Evolutionary conservation across 2,113 vertebrate species (phyloP), one percentile per base, ranked within the genome.

Genomic region (Argyrosomus japonicus): DNA sequence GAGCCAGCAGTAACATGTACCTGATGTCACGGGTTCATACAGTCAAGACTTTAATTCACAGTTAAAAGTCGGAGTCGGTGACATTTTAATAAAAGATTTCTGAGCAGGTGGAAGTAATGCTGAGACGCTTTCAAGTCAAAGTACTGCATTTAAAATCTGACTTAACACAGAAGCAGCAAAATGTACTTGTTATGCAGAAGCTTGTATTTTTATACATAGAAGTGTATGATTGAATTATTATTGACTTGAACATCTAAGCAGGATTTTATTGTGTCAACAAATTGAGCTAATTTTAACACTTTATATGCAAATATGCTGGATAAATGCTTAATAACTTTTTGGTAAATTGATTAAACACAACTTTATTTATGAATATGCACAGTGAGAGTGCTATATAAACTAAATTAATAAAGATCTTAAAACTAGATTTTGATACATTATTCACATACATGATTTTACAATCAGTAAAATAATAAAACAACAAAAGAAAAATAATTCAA

Each of bases 1-100:
- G 62, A 17, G 72, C 29, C 69, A 12, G 54, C 61, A 5, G 69
- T 15, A 53, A 64, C 82, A 58, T 86, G 79, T 61, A 51, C 50
- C 48, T 50, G 14, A 29, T 80, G 84, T 68, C 87, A 54, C 2
- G 2, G 51, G 75, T 64, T 81, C 78, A 82, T 68, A 21, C 69
- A 56, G 87, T 68, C 56, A 64, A 64, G 73, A 67, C 40, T 77
- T 48, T 72, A 54, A 82, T 79, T 80, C 80, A 58, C 18, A 69
- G 80, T 68, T 67, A 75, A 62, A 86, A 78, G 64, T 45, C 43
- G 2, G 61, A 73, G 50, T 48, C 32, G n/a, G 64, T 75, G 75
- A 67, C 62, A 86, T 79, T 79, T 76, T 17, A 79, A 67, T 58
- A 62, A 68, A 78, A 69, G 32, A 81, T 61, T 73, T 11, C 50